Evolutionary conservation across 2,797 vertebrate genomes (phyloP).

Genomic region (Muscicapa striata): DNA sequence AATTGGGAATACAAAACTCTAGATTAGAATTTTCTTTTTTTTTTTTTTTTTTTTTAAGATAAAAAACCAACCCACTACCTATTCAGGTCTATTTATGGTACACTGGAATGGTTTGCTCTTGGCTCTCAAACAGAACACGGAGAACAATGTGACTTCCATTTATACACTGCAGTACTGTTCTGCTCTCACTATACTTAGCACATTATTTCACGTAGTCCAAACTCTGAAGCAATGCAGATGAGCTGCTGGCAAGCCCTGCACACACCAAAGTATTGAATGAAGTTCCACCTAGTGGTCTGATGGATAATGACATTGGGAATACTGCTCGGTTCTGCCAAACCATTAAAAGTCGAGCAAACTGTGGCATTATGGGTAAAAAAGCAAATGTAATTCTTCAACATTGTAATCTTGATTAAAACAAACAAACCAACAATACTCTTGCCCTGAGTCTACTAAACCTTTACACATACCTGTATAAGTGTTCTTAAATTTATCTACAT

Average conservation of each 20-base stretch:
- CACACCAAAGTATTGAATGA: neutral
- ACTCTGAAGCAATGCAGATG: conserved; percentile 13
- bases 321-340: neutral
- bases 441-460: neutral
- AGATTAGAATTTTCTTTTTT: neutral
- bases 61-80: neutral
- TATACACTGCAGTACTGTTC: conserved; percentile 15
- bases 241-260: neutral
- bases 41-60: neutral
- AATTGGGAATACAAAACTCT: neutral
- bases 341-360: neutral
- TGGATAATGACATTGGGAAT: neutral
- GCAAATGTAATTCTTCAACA: neutral
- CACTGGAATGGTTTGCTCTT: conserved; percentile 9
- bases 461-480: conserved; percentile 85
- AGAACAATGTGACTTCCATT: conserved; percentile 48
- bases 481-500: conserved; percentile 82
- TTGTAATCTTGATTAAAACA: neutral
- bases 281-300: conserved; percentile 55
- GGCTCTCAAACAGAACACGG: neutral
- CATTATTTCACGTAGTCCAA: neutral
- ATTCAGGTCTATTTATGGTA: conserved; percentile 50
- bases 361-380: neutral
- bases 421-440: neutral
- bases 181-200: conserved; percentile 38